Conservation (phyloP, 2,888 invertebrate genomes). For the Ommatoiulus sabulosus region DNA sequence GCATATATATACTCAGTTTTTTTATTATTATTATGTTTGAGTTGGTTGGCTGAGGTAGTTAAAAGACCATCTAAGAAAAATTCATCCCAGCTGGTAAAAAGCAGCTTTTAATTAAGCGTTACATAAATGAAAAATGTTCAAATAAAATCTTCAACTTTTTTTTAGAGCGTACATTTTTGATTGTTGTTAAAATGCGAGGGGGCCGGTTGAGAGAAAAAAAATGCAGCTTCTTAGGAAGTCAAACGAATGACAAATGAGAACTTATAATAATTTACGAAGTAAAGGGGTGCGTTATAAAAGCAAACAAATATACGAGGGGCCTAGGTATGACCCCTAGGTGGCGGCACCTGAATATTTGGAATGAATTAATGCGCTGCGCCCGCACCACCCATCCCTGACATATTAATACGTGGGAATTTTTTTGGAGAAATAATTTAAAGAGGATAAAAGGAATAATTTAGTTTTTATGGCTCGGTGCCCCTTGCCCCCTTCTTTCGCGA, state of each 20-base stretch:
- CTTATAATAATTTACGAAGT: background rate
- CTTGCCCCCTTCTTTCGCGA: background rate
- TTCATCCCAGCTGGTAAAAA: conserved; percentile 16
- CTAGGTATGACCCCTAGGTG: conserved; percentile 34
- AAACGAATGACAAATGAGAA: conserved; percentile 50
- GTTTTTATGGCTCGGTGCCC: conserved; percentile 40
- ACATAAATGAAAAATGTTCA: conserved; percentile 25
- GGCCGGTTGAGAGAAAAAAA: background rate
- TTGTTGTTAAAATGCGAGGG: background rate
- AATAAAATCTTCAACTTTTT: background rate
- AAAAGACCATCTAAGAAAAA: background rate
- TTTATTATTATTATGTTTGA: background rate
- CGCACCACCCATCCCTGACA: conserved; percentile 36
- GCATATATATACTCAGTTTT: background rate
- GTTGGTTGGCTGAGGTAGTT: background rate
- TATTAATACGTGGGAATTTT: conserved; percentile 20
- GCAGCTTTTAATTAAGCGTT: conserved; percentile 21
- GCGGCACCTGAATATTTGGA: conserved; percentile 31
- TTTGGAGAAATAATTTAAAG: conserved; percentile 32
- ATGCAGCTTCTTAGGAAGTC: conserved; percentile 51
- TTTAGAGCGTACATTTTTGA: background rate
- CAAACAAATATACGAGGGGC: conserved; percentile 49
- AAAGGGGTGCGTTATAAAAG: conserved; percentile 47
- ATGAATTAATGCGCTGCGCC: conserved; percentile 7
- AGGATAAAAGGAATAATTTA: conserved; percentile 40